phyloP scores from a whole-genome alignment of 2,113 vertebrate genomes.

The Zapus hudsonius region DNA sequence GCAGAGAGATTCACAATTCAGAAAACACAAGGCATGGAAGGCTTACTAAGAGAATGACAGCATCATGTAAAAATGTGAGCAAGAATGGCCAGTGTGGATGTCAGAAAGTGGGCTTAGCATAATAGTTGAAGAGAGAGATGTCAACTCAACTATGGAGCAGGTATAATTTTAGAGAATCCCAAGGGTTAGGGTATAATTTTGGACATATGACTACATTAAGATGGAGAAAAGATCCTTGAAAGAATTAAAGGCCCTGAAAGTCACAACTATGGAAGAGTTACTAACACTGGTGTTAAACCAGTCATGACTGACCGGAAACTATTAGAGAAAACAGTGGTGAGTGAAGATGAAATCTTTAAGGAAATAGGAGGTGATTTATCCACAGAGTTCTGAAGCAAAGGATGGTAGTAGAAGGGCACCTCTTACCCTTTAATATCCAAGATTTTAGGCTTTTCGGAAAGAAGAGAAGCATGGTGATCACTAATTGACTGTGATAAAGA shows the following conservation, averaged over 20 bases:
- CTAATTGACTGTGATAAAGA: not conserved
- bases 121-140: no score
- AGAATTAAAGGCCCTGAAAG: not conserved
- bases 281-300: not conserved
- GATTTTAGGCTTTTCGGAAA: not conserved
- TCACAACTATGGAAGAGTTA: not conserved
- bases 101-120: not conserved
- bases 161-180: not conserved
- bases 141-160: not conserved
- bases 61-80: not conserved
- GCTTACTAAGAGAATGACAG: not conserved
- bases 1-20: not conserved
- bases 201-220: not conserved
- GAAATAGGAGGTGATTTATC: not conserved
- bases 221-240: not conserved
- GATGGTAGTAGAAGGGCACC: fast-evolving
- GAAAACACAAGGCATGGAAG: not conserved
- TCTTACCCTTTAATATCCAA: not conserved
- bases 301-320: not conserved
- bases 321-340: not conserved
- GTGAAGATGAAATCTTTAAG: not conserved
- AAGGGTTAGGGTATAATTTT: not conserved
- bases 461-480: not conserved
- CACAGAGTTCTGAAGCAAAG: not conserved
- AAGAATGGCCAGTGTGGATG: not conserved